Conservation (phyloP, 2,888 invertebrate species). For the Stegophylla sp. region DNA sequence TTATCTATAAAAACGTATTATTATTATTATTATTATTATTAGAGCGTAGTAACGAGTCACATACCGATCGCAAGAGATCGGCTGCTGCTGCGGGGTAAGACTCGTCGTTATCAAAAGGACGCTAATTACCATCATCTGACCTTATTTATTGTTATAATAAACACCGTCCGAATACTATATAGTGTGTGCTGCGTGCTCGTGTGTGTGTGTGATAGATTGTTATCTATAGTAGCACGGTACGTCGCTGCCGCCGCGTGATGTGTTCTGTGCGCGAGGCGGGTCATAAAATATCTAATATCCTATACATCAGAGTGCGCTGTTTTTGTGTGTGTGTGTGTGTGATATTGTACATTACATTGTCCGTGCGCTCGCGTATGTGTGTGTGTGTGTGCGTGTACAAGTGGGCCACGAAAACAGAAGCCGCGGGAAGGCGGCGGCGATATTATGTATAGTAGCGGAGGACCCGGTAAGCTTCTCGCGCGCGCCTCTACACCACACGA, state of each 20-base stretch:
- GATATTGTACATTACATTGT: background rate
- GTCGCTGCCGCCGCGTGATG: background rate
- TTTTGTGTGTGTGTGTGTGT: background rate
- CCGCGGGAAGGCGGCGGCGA: slow-evolving; percentile 39
- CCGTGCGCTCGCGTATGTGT: background rate
- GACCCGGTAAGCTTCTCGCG: slow-evolving; percentile 21
- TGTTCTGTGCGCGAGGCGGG: background rate
- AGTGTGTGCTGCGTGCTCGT: background rate
- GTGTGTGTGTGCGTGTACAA: background rate
- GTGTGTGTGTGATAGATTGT: background rate
- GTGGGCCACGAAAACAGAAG: slow-evolving; percentile 52
- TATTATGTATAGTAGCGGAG: background rate
- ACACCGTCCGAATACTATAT: background rate
- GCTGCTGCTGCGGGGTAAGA: background rate
- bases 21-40: too few relatives aligned
- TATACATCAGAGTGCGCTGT: background rate
- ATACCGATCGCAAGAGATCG: background rate
- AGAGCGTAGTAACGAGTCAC: too few relatives aligned
- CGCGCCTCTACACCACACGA: slow-evolving; percentile 9
- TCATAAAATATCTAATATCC: slow-evolving; percentile 11
- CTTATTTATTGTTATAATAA: slow-evolving; percentile 21
- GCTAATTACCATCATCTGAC: slow-evolving; percentile 26
- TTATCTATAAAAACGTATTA: too few relatives aligned
- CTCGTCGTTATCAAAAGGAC: slow-evolving; percentile 35
- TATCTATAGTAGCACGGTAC: slow-evolving; percentile 4